Conservation (phyloP, 2,797 vertebrate species). For the Eospalax fontanierii region DNA sequence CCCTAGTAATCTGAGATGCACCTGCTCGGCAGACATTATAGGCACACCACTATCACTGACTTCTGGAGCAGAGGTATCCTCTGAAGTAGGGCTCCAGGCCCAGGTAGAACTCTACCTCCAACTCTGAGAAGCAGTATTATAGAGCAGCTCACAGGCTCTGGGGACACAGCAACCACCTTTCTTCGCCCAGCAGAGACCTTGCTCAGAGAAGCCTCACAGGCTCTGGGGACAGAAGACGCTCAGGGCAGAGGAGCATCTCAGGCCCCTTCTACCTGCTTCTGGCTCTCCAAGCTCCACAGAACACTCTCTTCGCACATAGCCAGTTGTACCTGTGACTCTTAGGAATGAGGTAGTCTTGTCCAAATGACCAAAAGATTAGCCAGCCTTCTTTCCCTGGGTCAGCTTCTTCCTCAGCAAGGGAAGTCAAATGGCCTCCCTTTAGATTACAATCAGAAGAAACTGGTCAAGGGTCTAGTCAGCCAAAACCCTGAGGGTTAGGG, state of each 20-base stretch:
- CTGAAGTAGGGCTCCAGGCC: background rate
- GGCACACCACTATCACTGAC: background rate
- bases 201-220: background rate
- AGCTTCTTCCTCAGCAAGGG: background rate
- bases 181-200: background rate
- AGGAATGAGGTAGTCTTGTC: background rate
- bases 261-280: background rate
- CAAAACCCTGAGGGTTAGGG: background rate
- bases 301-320: background rate
- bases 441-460: background rate
- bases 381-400: background rate
- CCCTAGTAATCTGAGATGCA: background rate
- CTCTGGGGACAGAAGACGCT: background rate
- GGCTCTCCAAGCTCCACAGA: background rate
- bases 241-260: background rate
- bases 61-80: background rate
- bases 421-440: background rate
- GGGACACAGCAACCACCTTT: background rate
- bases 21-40: background rate
- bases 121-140: too few species aligned
- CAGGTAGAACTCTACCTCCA: background rate
- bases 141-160: background rate
- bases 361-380: background rate
- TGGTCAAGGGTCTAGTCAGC: background rate
- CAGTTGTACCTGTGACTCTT: background rate